Evolutionary conservation across 1,140 invertebrate genomes (phyloP).

Genomic region (Drosophila burlai): DNA sequence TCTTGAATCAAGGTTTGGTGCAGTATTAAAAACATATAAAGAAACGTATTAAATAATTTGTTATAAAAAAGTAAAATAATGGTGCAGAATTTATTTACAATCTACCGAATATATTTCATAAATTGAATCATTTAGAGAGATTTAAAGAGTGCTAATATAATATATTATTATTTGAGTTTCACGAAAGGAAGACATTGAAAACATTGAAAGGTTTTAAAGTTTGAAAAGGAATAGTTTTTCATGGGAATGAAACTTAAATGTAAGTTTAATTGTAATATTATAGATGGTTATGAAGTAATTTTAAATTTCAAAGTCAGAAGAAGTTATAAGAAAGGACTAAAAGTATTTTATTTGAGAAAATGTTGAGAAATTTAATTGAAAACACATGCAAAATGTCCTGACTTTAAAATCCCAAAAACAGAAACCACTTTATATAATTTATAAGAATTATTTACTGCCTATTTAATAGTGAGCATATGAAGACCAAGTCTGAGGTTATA

Average conservation of each 20-base stretch:
- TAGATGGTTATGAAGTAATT: neutral
- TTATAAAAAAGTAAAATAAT: neutral
- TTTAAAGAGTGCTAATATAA: constrained; percentile 10
- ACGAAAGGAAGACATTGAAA: neutral
- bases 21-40: neutral
- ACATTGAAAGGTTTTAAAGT: neutral
- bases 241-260: neutral
- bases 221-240: neutral
- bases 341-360: neutral
- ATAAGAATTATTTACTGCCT: constrained; percentile 7
- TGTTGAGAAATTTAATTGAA: neutral
- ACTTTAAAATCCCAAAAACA: neutral
- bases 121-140: constrained; percentile 45
- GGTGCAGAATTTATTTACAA: constrained; percentile 18
- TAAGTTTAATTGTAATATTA: neutral
- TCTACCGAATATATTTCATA: constrained; percentile 13
- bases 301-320: neutral
- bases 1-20: constrained; percentile 1
- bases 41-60: neutral
- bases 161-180: neutral
- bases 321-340: neutral
- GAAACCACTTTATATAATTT: neutral
- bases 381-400: neutral
- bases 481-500: constrained; percentile 81
- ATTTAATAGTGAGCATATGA: constrained; percentile 54